Percentiles rank a stretch among this genome's conserved stretches.
Evolutionary conservation across 2,888 invertebrate species (phyloP).

Genomic region (Zygogramma bicolorata): DNA sequence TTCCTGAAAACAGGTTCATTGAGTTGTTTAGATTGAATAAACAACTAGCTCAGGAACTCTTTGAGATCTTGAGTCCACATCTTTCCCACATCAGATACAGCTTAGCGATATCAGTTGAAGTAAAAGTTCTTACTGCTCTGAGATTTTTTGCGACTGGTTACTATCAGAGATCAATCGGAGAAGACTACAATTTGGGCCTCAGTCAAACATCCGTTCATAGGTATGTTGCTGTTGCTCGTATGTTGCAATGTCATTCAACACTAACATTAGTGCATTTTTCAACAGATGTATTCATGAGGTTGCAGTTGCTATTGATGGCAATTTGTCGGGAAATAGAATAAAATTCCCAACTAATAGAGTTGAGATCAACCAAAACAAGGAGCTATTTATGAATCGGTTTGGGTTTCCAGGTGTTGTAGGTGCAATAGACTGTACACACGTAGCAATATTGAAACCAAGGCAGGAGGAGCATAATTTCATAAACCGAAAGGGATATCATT

Average conservation of each 20-base stretch:
- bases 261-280: neutral
- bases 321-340: neutral
- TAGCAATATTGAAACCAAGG: conserved; percentile 18
- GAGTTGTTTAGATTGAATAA: conserved; percentile 20
- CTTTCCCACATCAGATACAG: neutral
- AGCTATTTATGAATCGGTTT: neutral
- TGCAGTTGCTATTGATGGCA: neutral
- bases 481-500: conserved; percentile 32
- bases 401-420: conserved; percentile 26
- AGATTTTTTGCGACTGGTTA: conserved; percentile 30
- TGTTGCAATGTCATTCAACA: neutral
- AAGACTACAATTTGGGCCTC: conserved; percentile 24
- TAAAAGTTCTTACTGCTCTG: conserved; percentile 23
- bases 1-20: conserved; percentile 11
- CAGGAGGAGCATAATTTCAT: conserved; percentile 29
- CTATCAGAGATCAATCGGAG: conserved; percentile 30
- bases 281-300: conserved; percentile 15
- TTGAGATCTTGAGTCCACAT: neutral
- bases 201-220: conserved; percentile 25
- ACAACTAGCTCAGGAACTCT: neutral
- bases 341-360: neutral
- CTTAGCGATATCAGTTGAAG: neutral
- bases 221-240: neutral
- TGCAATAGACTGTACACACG: conserved; percentile 27
- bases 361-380: neutral